Evolutionary conservation across 2,888 invertebrate species (phyloP), one percentile per base, ranked within the genome.

Genomic region (Molorchus minor): DNA sequence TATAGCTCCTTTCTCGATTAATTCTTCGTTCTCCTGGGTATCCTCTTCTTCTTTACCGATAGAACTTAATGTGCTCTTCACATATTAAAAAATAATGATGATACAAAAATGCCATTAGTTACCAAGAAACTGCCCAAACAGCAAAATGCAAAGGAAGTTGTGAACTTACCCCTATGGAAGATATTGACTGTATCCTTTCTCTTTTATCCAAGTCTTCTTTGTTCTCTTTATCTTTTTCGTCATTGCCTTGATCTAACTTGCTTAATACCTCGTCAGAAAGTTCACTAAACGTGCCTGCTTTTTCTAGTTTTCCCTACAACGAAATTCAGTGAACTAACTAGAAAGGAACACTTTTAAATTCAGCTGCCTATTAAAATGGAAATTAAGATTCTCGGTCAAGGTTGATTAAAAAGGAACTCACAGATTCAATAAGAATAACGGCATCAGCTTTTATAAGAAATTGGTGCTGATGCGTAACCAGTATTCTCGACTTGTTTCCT

Each of bases 401-500:
- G n/a, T n/a, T n/a, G n/a, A 16, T 1, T 10, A 16, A 1, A 2
- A 30, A 30, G 3, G 60, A 93, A 82, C 71, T 71, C 59, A 73
- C 91, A 77, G 89, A 87, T 56, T 86, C 84, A 21, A 91, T 74
- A 44, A 90, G 83, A 63, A 90, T 77, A 54, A 91, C 84, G 56
- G 84, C 82, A 76, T 91, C 88, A 0, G 87, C 89, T 19, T 83
- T 75, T 68, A 86, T 86, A 29, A 91, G 82, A 71, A 90, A 91
- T 74, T 94, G 94, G 33, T 93, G 80, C 76, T 94, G 94, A 79
- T 95, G 94, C 0, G 94, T 94, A 58, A 93, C 90, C n/a, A 94
- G 84, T 65, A 94, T 86, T 30, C 91, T 83, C 0, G 91, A 90
- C 74, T 89, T 86, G 58, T 87, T 81, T 7, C 81, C 78, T 61